Conservation (phyloP, 2,797 vertebrate species). For the Yasuhikotakia modesta region DNA sequence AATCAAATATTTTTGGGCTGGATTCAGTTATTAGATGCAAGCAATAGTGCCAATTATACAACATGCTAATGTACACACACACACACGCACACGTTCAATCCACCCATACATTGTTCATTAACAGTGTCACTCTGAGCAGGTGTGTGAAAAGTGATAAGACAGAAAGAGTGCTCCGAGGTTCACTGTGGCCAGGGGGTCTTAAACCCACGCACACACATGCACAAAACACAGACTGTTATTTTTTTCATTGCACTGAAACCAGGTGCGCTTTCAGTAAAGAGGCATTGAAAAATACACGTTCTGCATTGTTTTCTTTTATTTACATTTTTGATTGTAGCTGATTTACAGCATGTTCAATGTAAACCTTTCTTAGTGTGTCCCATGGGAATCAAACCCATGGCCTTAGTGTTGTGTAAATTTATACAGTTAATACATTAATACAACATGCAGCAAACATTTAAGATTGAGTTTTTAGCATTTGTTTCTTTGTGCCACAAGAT, state of each 20-base stretch:
- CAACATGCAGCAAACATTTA: not conserved
- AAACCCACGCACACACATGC: conserved; percentile 19
- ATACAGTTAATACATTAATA: not conserved
- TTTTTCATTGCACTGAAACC: conserved; percentile 44
- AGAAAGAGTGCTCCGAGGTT: conserved; percentile 40
- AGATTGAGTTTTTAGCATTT: not conserved
- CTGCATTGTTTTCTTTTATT: not conserved
- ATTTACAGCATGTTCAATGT: not conserved
- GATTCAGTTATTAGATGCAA: conserved; percentile 9
- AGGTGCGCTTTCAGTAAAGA: conserved; percentile 49
- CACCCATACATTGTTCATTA: not conserved
- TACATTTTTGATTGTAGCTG: not conserved
- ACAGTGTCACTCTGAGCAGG: conserved; percentile 46
- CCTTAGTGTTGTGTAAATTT: not conserved
- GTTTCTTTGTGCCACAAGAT: not conserved
- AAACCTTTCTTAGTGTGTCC: not conserved
- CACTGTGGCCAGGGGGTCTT: not conserved
- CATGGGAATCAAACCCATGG: not conserved
- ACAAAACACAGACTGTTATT: conserved; percentile 51
- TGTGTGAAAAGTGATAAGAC: conserved; percentile 53
- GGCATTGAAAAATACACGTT: not conserved
- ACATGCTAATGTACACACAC: not conserved
- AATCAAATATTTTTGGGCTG: conserved; percentile 26
- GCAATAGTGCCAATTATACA: conserved; percentile 5
- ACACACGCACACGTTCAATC: not conserved